A percentile compares a stretch with the other conserved stretches of the same genome.
These are phyloP conservation scores for Chaunax sp. DNA, from an alignment of 2,797 vertebrate species.

Conservation along the genomic window DNA sequence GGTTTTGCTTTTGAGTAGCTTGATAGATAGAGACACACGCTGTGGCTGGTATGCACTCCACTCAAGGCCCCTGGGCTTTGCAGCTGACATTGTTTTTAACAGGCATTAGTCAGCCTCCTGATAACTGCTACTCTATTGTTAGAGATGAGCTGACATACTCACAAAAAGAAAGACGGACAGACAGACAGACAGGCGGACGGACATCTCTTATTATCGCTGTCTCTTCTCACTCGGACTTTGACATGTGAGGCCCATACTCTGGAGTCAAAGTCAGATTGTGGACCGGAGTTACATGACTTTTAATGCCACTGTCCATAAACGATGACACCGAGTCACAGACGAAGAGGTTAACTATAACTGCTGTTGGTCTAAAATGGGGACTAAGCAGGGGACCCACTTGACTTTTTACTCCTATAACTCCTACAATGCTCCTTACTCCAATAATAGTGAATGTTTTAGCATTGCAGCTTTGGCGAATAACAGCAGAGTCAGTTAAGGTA, in stretches of 20 bases:
- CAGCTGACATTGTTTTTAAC: conserved; percentile 52
- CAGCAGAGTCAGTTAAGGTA: not conserved
- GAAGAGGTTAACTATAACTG: conserved; percentile 7
- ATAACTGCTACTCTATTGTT: conserved; percentile 78
- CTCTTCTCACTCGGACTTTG: conserved; percentile 30
- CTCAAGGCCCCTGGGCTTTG: conserved; percentile 38
- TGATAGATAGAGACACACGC: conserved; percentile 5
- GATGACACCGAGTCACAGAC: conserved; percentile 24
- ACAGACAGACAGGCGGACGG: conserved; percentile 47
- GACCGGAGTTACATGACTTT: conserved; percentile 32
- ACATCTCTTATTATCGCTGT: conserved; percentile 67
- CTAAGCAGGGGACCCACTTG: not conserved
- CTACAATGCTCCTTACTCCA: not conserved
- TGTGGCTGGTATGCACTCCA: conserved; percentile 35
- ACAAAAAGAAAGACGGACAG: conserved; percentile 56
- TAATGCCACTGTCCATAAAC: conserved; percentile 25
- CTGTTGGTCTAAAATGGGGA: not conserved
- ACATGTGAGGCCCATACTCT: conserved; percentile 19
- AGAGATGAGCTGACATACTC: conserved; percentile 62
- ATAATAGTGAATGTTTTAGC: conserved; percentile 8
- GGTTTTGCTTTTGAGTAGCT: not conserved
- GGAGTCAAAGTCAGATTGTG: conserved; percentile 37
- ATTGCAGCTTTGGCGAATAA: not conserved
- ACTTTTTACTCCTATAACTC: conserved; percentile 14
- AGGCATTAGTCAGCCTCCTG: conserved; percentile 59